Percentiles rank a stretch among this genome's conserved stretches.
phyloP scores from a whole-genome alignment of 2,113 vertebrate species.

The Eubucco bourcierii region DNA sequence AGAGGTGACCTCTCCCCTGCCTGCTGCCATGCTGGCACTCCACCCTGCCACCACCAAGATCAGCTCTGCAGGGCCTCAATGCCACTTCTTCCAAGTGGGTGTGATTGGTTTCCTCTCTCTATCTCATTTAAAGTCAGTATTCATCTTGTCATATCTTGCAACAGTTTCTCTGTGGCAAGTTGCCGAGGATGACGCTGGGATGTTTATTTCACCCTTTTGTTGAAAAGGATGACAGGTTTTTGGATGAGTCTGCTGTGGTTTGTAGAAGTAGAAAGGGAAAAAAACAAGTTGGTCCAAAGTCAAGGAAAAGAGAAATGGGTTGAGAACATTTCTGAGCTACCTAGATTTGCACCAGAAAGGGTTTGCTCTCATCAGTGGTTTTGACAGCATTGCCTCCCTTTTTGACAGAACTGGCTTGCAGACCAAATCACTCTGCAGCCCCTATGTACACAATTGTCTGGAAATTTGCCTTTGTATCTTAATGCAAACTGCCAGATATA shows the following conservation, averaged over 20 bases:
- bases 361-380: constrained; percentile 26
- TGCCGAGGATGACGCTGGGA: constrained; percentile 47
- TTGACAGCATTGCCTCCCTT: not conserved
- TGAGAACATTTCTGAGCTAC: constrained; percentile 25
- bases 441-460: not conserved
- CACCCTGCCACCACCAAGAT: not conserved
- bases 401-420: constrained; percentile 20
- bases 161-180: constrained; percentile 42
- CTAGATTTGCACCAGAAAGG: constrained; percentile 12
- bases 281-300: constrained; percentile 16
- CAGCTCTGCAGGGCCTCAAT: not conserved
- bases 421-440: constrained; percentile 8
- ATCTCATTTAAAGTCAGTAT: not conserved
- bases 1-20: not conserved
- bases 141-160: constrained; percentile 54
- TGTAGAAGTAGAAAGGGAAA: constrained; percentile 4
- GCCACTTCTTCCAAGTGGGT: not conserved
- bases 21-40: not conserved
- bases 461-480: constrained; percentile 18
- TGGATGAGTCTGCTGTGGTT: not conserved
- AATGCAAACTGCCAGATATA: not conserved
- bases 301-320: not conserved
- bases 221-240: constrained; percentile 48
- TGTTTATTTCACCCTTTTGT: constrained; percentile 57
- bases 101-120: not conserved